Conservation (phyloP, 2,797 vertebrate species). For the Emys orbicularis region DNA sequence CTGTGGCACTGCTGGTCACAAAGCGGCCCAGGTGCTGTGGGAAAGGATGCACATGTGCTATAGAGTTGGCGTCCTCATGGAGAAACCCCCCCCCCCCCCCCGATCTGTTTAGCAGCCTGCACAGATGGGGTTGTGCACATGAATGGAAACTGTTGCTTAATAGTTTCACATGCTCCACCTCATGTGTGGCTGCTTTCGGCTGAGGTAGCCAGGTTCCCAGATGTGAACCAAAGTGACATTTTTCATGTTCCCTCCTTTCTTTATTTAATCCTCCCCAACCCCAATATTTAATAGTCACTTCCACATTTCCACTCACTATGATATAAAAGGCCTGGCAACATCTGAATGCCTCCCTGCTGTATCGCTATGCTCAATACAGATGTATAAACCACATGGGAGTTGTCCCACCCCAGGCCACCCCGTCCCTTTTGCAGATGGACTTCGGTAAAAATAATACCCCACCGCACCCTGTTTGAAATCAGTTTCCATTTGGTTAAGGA, state of each 20-base stretch:
- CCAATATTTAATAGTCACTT: constrained; percentile 11
- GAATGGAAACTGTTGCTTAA: not conserved
- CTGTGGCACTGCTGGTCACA: constrained; percentile 78
- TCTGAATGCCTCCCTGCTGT: constrained; percentile 13
- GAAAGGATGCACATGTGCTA: not conserved
- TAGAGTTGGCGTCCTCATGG: not conserved
- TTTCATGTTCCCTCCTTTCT: not conserved
- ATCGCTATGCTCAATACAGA: not conserved
- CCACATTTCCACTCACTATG: constrained; percentile 19
- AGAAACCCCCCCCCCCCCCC: not conserved
- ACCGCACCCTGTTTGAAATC: not conserved
- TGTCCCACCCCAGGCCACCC: not conserved
- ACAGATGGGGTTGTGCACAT: fast-evolving
- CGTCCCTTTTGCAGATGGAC: constrained; percentile 42
- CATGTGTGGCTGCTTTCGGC: not conserved
- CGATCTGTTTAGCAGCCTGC: fast-evolving
- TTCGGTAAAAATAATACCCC: not conserved
- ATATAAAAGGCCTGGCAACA: not conserved
- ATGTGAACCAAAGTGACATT: not conserved
- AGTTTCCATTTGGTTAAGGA: constrained; percentile 44
- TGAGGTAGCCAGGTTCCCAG: not conserved
- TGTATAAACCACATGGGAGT: constrained; percentile 56
- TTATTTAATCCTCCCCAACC: not conserved
- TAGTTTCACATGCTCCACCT: fast-evolving
- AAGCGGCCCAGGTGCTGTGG: constrained; percentile 52